phyloP scores from a whole-genome alignment of 2,797 vertebrate species.

The Peromyscus nudipes region DNA sequence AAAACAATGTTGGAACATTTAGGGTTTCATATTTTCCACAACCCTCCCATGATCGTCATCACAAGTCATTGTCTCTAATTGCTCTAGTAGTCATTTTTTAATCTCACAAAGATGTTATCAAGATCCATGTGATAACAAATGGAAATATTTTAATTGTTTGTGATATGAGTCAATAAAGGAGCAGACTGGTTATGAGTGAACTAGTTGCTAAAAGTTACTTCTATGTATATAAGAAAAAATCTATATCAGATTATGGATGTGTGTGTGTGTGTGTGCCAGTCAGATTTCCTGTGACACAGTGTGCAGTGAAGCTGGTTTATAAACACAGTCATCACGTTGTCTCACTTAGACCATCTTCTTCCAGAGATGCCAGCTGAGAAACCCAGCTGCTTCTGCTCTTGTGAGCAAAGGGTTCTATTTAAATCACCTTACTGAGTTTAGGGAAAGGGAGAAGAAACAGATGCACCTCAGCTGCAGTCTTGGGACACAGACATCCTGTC shows the following conservation, averaged over 20 bases:
- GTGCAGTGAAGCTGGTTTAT: constrained; percentile 20
- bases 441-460: neutral
- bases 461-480: constrained; percentile 18
- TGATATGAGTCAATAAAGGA: constrained; percentile 36
- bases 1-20: neutral
- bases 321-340: constrained; percentile 27
- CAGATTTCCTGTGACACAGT: neutral
- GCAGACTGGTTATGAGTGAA: neutral
- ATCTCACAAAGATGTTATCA: constrained; percentile 10
- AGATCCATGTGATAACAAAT: constrained; percentile 40
- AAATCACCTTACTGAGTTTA: constrained; percentile 29
- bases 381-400: constrained; percentile 37
- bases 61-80: neutral
- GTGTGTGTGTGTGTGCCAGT: neutral
- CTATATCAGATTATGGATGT: neutral
- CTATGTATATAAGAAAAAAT: neutral
- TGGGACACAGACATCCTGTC: neutral
- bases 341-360: constrained; percentile 15
- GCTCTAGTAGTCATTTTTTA: neutral
- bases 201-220: constrained; percentile 53
- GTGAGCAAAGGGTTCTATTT: constrained; percentile 30
- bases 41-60: neutral
- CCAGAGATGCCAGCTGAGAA: neutral
- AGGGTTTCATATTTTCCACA: constrained; percentile 28
- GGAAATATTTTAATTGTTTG: constrained; percentile 27